Evolutionary conservation across 2,797 vertebrate species (phyloP).

Genomic region (Pipistrellus kuhlii): DNA sequence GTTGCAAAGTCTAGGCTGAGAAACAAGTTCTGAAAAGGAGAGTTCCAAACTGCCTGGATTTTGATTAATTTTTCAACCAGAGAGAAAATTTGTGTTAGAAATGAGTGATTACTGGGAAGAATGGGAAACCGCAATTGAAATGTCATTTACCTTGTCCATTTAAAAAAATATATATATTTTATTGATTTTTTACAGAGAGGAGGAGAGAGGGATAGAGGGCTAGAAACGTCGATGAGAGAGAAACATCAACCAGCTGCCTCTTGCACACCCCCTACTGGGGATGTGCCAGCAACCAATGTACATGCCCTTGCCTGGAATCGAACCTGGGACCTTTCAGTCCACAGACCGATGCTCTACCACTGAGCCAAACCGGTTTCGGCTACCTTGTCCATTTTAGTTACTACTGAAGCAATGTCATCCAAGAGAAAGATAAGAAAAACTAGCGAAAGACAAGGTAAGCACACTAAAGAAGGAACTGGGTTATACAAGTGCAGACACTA

Average conservation of each 20-base stretch:
- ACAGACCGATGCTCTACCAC: too few relatives aligned
- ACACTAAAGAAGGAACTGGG: background rate
- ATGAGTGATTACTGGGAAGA: background rate
- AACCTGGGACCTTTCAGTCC: too few relatives aligned
- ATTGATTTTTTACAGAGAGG: too few relatives aligned
- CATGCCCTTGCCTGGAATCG: too few relatives aligned
- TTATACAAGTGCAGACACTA: background rate
- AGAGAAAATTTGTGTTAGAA: background rate
- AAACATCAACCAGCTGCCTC: too few relatives aligned
- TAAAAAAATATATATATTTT: too few relatives aligned
- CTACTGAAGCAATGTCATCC: background rate
- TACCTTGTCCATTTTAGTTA: background rate
- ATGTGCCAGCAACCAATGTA: too few relatives aligned
- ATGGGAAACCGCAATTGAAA: background rate
- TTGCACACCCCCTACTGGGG: too few relatives aligned
- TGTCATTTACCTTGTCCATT: background rate
- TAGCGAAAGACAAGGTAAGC: background rate
- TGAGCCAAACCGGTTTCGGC: too few relatives aligned
- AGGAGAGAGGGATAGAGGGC: too few relatives aligned
- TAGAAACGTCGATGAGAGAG: too few relatives aligned
- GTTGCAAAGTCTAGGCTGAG: slow-evolving; percentile 30
- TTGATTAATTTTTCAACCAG: background rate
- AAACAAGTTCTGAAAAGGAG: background rate
- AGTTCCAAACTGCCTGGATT: background rate
- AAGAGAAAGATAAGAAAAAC: background rate